A percentile compares a stretch with the other conserved stretches of the same genome.
These are phyloP conservation scores for Thecophora atra DNA, from an alignment of 2,888 invertebrate species.

Conservation along the genomic window DNA sequence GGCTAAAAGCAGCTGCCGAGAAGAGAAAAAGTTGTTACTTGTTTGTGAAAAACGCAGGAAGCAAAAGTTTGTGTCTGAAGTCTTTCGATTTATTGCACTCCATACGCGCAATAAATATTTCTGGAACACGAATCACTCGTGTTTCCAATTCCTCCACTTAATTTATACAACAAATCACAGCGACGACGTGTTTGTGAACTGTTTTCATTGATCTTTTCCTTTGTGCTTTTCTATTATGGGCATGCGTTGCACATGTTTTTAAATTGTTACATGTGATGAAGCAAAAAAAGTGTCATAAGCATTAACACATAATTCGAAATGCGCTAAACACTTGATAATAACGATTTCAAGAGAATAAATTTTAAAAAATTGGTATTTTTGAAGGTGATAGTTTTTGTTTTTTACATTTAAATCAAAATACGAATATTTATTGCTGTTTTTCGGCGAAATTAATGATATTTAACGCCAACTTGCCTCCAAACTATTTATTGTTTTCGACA, in stretches of 20 bases:
- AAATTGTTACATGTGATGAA: neutral
- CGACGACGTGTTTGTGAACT: neutral
- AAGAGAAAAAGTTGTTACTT: conserved; percentile 36
- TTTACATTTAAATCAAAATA: neutral
- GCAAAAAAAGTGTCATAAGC: neutral
- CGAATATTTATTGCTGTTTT: neutral
- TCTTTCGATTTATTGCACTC: neutral
- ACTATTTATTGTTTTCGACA: too few species aligned
- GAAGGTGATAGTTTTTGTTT: neutral
- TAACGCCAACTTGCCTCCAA: too few species aligned
- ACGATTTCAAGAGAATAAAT: neutral
- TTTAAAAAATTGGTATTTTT: neutral
- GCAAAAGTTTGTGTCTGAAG: neutral
- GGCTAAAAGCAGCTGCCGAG: conserved; percentile 52
- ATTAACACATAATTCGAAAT: neutral
- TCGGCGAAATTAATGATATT: neutral
- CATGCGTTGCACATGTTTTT: too few species aligned
- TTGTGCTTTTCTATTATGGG: neutral
- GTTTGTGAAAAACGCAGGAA: neutral
- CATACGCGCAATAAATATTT: too few species aligned
- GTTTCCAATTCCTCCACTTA: neutral
- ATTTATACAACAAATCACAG: neutral
- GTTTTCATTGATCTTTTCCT: neutral
- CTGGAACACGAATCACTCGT: neutral
- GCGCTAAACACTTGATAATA: neutral